These are phyloP conservation scores for Micronisus gabar DNA, from an alignment of 2,113 vertebrate genomes.

Conservation along the genomic window DNA sequence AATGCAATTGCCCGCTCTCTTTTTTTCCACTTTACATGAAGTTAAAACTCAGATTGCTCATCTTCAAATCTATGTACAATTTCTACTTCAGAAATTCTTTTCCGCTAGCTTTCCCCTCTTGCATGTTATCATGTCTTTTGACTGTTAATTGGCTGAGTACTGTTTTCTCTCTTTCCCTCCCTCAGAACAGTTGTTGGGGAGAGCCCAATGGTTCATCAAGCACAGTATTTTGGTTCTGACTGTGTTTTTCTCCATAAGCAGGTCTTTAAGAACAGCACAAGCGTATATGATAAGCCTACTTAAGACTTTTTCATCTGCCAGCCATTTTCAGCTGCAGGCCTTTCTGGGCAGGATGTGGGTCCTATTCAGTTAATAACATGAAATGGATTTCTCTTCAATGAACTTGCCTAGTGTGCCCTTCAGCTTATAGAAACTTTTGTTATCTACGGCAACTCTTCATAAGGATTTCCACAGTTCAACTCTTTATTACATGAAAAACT, in stretches of 20 bases:
- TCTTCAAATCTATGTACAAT: neutral
- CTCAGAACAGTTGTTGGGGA: neutral
- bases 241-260: neutral
- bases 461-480: neutral
- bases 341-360: neutral
- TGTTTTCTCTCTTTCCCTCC: neutral
- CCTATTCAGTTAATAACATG: neutral
- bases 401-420: neutral
- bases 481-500: neutral
- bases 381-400: neutral
- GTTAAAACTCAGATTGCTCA: neutral
- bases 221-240: neutral
- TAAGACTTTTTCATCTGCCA: neutral
- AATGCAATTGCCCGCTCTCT: neutral
- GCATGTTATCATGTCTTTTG: neutral
- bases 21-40: neutral
- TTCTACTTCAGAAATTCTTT: neutral
- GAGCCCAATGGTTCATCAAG: neutral
- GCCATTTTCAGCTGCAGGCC: neutral
- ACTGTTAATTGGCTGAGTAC: neutral
- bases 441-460: neutral
- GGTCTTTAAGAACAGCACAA: neutral
- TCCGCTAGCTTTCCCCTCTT: neutral
- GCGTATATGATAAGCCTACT: neutral
- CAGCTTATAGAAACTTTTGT: neutral